Evolutionary conservation across 2,113 vertebrate genomes (phyloP).

Genomic region (Xenotilapia leptura): DNA sequence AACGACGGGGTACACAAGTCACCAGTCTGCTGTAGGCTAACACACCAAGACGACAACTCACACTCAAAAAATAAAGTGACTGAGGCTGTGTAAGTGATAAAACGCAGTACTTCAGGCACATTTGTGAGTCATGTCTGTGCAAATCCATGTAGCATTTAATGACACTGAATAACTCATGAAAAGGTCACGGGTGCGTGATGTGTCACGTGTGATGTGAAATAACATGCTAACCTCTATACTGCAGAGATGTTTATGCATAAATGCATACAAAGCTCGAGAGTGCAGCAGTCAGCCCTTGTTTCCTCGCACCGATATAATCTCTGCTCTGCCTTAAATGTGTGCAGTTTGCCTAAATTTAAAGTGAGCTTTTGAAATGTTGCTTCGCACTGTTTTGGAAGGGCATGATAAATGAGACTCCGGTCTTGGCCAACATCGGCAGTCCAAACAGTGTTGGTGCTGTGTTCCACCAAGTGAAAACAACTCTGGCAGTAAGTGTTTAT

Average conservation of each 20-base stretch:
- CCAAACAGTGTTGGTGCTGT: background rate
- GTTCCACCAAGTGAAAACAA: background rate
- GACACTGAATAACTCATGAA: background rate
- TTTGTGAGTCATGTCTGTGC: background rate
- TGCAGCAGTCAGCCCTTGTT: background rate
- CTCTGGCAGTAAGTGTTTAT: constrained; percentile 3
- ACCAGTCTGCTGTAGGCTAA: background rate
- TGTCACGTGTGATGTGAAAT: background rate
- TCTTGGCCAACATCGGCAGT: background rate
- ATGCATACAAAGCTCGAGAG: background rate
- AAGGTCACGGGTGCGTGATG: background rate
- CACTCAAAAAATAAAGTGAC: background rate
- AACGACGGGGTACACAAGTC: background rate
- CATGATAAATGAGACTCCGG: background rate
- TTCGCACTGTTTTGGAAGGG: background rate
- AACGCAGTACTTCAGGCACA: background rate
- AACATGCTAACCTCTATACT: background rate
- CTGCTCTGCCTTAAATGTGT: background rate
- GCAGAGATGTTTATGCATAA: background rate
- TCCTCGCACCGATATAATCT: background rate
- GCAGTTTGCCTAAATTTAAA: background rate
- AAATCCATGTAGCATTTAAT: background rate
- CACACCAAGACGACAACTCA: background rate
- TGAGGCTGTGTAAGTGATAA: background rate
- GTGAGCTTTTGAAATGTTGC: background rate